Evolutionary conservation across 2,888 invertebrate species (phyloP).

Genomic region (Dexiosoma caninum): DNA sequence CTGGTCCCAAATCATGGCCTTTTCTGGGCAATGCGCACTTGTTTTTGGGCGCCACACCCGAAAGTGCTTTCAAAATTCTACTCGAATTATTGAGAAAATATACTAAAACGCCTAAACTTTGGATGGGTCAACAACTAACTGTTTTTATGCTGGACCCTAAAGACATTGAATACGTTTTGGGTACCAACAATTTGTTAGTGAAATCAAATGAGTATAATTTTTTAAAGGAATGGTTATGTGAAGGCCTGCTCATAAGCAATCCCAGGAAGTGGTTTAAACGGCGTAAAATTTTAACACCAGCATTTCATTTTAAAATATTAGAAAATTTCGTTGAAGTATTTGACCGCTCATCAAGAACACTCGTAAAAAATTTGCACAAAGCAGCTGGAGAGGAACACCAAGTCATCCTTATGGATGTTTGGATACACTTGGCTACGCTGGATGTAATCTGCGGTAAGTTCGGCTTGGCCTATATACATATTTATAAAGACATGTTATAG

Average conservation of each 20-base stretch:
- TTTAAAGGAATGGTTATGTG: slow-evolving; percentile 68
- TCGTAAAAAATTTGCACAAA: slow-evolving; percentile 77
- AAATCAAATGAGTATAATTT: slow-evolving; percentile 66
- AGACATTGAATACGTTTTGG: slow-evolving; percentile 66
- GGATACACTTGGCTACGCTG: slow-evolving; percentile 75
- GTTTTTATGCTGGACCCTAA: slow-evolving; percentile 65
- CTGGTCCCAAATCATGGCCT: slow-evolving; percentile 77
- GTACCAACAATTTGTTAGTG: slow-evolving; percentile 57
- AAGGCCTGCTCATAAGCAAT: slow-evolving; percentile 68
- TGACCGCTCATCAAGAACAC: slow-evolving; percentile 80
- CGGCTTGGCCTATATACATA: too few relatives aligned
- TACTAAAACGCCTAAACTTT: slow-evolving; percentile 65
- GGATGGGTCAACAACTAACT: slow-evolving; percentile 63
- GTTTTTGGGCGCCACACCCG: slow-evolving; percentile 77
- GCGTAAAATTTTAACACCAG: slow-evolving; percentile 85
- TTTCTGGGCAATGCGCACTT: slow-evolving; percentile 79
- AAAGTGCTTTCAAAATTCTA: slow-evolving; percentile 72
- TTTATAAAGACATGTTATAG: too few relatives aligned
- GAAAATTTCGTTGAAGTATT: slow-evolving; percentile 84
- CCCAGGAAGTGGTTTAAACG: slow-evolving; percentile 81
- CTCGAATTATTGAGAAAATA: slow-evolving; percentile 73
- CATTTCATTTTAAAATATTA: slow-evolving; percentile 87
- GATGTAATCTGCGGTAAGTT: slow-evolving; percentile 77
- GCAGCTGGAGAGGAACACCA: slow-evolving; percentile 79
- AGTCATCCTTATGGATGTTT: slow-evolving; percentile 79